Evolutionary conservation across 2,888 invertebrate genomes (phyloP).

Genomic region (Acanthosepion lycidas): DNA sequence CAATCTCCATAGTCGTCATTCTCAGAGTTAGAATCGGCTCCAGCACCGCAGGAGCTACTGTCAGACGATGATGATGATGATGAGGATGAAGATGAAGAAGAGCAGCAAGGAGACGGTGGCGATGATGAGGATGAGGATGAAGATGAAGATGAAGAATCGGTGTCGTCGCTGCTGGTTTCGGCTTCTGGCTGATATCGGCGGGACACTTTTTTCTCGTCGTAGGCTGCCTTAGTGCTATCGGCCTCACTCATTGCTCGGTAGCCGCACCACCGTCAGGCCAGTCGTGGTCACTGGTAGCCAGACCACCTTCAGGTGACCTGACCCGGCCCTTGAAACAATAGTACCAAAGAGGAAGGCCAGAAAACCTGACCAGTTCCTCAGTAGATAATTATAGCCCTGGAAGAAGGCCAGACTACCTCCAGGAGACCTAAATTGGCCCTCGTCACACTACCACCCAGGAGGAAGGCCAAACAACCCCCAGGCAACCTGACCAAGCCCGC

Average conservation of each 20-base stretch:
- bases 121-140: constrained; percentile 44
- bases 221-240: constrained; percentile 39
- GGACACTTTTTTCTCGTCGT: constrained; percentile 44
- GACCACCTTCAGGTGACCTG: constrained; percentile 8
- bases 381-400: not conserved
- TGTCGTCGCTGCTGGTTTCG: constrained; percentile 42
- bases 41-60: not conserved
- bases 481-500: not conserved
- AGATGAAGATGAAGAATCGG: constrained; percentile 14
- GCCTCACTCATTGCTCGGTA: constrained; percentile 47
- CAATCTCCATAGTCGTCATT: constrained; percentile 38
- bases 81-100: constrained; percentile 37
- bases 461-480: not conserved
- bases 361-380: not conserved
- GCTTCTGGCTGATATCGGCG: constrained; percentile 42
- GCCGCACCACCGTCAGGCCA: constrained; percentile 36
- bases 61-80: constrained; percentile 38
- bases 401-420: not conserved
- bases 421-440: not conserved
- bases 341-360: not conserved
- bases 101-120: constrained; percentile 2
- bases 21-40: constrained; percentile 40
- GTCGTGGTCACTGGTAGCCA: constrained; percentile 22
- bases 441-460: not conserved
- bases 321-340: constrained; percentile 3